Conservation (phyloP, 2,888 invertebrate species). For the Petrolisthes manimaculis region DNA sequence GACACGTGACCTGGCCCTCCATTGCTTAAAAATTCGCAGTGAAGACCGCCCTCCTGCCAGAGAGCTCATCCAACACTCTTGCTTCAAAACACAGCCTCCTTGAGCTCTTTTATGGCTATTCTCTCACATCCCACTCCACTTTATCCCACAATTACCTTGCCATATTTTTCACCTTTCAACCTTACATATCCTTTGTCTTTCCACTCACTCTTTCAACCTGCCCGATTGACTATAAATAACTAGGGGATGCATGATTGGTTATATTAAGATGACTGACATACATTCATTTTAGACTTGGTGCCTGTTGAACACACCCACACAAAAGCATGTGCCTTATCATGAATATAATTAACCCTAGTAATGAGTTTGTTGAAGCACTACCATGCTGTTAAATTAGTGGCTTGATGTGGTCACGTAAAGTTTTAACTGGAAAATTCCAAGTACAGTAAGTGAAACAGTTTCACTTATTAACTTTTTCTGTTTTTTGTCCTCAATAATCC, state of each 20-base stretch:
- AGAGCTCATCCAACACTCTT: constrained; percentile 61
- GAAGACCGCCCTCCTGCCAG: constrained; percentile 69
- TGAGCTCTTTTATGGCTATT: constrained; percentile 25
- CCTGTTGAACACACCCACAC: neutral
- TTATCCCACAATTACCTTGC: neutral
- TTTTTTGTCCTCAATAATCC: constrained; percentile 41
- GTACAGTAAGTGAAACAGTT: neutral
- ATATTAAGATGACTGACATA: too few species aligned
- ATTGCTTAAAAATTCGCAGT: constrained; percentile 70
- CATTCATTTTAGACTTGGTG: neutral
- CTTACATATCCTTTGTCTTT: too few species aligned
- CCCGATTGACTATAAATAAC: too few species aligned
- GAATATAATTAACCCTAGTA: neutral
- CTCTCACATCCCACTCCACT: neutral
- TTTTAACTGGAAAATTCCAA: neutral
- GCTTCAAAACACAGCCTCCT: constrained; percentile 57
- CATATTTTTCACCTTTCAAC: neutral
- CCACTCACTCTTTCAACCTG: neutral
- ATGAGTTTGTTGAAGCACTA: neutral
- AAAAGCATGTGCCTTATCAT: neutral
- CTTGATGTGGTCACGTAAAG: neutral
- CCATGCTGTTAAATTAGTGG: neutral
- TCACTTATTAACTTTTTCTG: constrained; percentile 13
- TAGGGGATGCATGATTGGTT: too few species aligned
- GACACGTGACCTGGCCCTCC: constrained; percentile 69